Conservation (phyloP, 2,888 invertebrate species). For the Myopa tessellatipennis region DNA sequence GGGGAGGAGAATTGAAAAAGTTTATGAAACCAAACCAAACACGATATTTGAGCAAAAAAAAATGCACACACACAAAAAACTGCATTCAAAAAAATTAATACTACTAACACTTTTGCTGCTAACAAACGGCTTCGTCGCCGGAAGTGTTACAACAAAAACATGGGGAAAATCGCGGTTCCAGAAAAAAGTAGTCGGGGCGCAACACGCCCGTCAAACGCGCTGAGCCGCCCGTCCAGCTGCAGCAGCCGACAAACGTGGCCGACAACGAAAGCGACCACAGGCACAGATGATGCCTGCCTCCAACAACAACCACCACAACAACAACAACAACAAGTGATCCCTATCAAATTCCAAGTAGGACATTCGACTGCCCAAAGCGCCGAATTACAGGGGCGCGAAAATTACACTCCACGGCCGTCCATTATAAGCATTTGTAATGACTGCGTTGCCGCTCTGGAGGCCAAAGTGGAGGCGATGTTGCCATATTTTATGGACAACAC, state of each 20-base stretch:
- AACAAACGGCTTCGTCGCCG: constrained; percentile 1
- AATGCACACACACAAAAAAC: not conserved
- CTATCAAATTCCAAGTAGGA: constrained; percentile 37
- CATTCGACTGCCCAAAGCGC: constrained; percentile 41
- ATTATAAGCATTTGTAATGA: constrained; percentile 37
- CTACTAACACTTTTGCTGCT: not conserved
- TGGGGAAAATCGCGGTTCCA: not conserved
- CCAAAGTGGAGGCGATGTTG: constrained; percentile 21
- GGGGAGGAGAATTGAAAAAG: not conserved
- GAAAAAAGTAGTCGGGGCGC: not conserved
- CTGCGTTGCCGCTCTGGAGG: constrained; percentile 19
- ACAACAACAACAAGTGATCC: constrained; percentile 36
- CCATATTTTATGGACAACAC: constrained; percentile 17
- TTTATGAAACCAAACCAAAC: not conserved
- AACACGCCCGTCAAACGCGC: constrained; percentile 20
- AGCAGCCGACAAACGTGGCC: not conserved
- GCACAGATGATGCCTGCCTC: not conserved
- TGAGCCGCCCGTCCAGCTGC: not conserved
- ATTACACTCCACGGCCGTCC: constrained; percentile 40
- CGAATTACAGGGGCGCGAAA: constrained; percentile 47
- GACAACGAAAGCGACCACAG: not conserved
- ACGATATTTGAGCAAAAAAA: not conserved
- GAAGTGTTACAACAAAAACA: not conserved
- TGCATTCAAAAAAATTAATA: not conserved
- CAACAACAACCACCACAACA: constrained; percentile 23